Evolutionary conservation across 2,113 vertebrate genomes (phyloP).

Genomic region (Toxostoma redivivum): DNA sequence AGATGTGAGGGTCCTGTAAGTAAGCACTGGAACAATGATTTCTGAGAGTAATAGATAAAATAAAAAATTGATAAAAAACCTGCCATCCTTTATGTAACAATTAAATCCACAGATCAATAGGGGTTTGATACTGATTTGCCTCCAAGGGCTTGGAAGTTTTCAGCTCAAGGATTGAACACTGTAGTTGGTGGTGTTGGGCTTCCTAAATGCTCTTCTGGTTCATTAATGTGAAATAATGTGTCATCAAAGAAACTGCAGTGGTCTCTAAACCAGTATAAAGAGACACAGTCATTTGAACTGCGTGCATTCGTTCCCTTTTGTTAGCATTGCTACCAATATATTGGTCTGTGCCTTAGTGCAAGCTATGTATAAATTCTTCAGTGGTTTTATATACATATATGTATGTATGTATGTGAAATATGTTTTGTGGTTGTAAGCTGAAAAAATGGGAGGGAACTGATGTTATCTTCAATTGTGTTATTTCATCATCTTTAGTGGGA

Average conservation of each 20-base stretch:
- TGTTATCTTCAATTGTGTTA: not conserved
- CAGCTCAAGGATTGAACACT: fast-evolving
- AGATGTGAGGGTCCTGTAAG: not conserved
- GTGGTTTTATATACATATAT: not conserved
- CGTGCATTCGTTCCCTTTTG: not conserved
- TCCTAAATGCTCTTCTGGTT: not conserved
- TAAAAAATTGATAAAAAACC: too few species aligned
- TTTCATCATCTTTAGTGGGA: not conserved
- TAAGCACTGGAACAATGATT: not conserved
- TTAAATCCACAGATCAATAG: not conserved
- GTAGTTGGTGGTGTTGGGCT: not conserved
- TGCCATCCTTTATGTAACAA: not conserved
- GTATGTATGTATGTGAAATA: not conserved
- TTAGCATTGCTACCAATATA: not conserved
- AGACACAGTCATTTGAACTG: not conserved
- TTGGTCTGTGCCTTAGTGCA: not conserved
- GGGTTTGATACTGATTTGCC: not conserved
- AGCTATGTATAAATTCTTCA: not conserved
- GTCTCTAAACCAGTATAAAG: not conserved
- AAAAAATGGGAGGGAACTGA: not conserved
- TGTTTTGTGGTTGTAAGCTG: not conserved
- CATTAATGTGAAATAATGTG: not conserved
- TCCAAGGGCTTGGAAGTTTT: not conserved
- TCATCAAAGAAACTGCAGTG: not conserved
- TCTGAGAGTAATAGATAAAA: not conserved